phyloP scores from a whole-genome alignment of 2,113 vertebrate species.

The Cyprinodon brontotheroides region DNA sequence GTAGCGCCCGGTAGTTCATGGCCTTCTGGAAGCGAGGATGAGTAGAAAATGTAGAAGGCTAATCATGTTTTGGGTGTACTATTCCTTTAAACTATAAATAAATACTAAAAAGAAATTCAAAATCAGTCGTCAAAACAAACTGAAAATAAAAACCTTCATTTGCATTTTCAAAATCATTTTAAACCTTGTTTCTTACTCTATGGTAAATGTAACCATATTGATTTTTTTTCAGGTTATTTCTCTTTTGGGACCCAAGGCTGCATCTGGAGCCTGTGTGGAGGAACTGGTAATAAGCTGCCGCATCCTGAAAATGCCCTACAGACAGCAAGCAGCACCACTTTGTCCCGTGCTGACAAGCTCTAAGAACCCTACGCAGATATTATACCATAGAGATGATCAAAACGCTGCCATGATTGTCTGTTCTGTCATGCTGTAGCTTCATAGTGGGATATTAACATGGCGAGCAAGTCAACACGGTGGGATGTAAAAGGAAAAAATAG shows the following conservation, averaged over 20 bases:
- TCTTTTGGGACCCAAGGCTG: slow-evolving; percentile 55
- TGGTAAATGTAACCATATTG: slow-evolving; percentile 69
- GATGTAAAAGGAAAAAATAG: slow-evolving; percentile 64
- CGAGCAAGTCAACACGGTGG: slow-evolving; percentile 58
- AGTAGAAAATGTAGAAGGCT: no score
- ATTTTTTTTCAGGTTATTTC: slow-evolving; percentile 58
- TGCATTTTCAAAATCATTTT: no score
- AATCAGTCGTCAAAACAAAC: no score
- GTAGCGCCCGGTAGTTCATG: no score
- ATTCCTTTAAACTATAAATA: no score
- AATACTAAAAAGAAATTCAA: no score
- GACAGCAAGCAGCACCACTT: slow-evolving; percentile 36
- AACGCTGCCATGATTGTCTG: slow-evolving; percentile 49
- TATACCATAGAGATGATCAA: slow-evolving; percentile 72
- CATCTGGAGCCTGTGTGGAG: slow-evolving; percentile 48
- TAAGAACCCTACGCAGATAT: slow-evolving; percentile 26
- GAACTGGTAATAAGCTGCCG: slow-evolving; percentile 44
- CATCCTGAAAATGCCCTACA: slow-evolving; percentile 31
- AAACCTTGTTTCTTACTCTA: slow-evolving; percentile 46
- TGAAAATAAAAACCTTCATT: no score
- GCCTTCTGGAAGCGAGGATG: no score
- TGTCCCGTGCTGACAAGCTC: slow-evolving; percentile 46
- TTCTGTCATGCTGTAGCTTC: slow-evolving; percentile 58
- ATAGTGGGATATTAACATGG: slow-evolving; percentile 43
- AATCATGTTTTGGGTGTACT: no score